A percentile compares a stretch with the other conserved stretches of the same genome.
Evolutionary conservation across 2,113 vertebrate genomes (phyloP).

Genomic region (Saguinus midas): DNA sequence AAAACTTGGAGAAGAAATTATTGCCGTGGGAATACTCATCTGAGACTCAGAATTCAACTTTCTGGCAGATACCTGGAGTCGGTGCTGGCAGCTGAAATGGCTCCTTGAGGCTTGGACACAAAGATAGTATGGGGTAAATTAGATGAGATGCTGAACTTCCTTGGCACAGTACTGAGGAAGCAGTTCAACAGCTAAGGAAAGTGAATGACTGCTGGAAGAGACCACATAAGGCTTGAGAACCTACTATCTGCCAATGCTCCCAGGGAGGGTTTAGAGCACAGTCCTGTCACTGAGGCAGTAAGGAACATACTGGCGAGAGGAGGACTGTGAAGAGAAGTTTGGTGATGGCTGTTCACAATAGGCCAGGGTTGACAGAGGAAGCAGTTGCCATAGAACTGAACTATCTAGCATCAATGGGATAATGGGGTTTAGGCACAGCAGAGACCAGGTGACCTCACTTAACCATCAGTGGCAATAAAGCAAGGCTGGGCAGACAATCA

Average conservation of each 20-base stretch:
- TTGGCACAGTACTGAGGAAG: background rate
- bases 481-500: background rate
- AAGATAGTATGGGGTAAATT: background rate
- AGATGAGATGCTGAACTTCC: background rate
- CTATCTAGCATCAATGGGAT: background rate
- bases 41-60: background rate
- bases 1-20: background rate
- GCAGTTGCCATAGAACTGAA: background rate
- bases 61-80: background rate
- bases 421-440: background rate
- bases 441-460: background rate
- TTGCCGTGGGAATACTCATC: background rate
- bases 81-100: too few relatives aligned
- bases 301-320: background rate
- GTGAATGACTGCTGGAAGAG: background rate
- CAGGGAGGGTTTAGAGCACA: background rate
- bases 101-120: background rate
- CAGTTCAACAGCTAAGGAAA: background rate
- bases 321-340: background rate
- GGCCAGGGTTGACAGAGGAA: background rate
- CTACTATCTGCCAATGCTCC: background rate
- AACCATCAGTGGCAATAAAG: background rate
- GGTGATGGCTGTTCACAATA: background rate
- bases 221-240: background rate
- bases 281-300: background rate